Conservation (phyloP, 2,888 invertebrate genomes). For the Mesoligia furuncula region DNA sequence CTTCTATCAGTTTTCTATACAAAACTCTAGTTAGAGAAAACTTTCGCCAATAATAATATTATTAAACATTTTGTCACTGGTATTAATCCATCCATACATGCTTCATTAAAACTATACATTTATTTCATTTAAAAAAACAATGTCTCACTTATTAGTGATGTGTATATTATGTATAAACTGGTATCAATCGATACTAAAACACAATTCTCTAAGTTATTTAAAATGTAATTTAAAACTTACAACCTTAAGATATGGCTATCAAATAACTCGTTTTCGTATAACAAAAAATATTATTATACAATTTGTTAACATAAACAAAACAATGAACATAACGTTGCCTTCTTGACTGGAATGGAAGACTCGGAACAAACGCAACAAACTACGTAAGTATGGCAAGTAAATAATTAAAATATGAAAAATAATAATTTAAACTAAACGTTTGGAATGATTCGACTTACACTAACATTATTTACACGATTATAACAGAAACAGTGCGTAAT, state of each 20-base stretch:
- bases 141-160: constrained; percentile 39
- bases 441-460: constrained; percentile 85
- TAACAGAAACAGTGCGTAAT: constrained; percentile 84
- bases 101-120: constrained; percentile 49
- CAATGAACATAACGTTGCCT: constrained; percentile 82
- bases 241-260: constrained; percentile 73
- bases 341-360: constrained; percentile 86
- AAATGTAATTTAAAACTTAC: constrained; percentile 63
- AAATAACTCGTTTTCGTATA: constrained; percentile 76
- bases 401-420: constrained; percentile 85
- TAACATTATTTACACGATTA: constrained; percentile 85
- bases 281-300: constrained; percentile 84
- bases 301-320: constrained; percentile 86
- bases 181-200: constrained; percentile 56
- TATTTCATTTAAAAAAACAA: constrained; percentile 30
- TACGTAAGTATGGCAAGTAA: constrained; percentile 88
- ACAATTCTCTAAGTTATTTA: constrained; percentile 46
- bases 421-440: constrained; percentile 88
- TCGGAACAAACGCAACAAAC: constrained; percentile 80
- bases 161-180: constrained; percentile 43
- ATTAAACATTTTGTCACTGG: constrained; percentile 60
- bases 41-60: constrained; percentile 54
- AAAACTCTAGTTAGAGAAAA: constrained; percentile 52
- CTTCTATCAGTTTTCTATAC: constrained; percentile 48
- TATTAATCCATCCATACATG: constrained; percentile 49